Evolutionary conservation across 2,113 vertebrate genomes (phyloP), one percentile per base, ranked within the genome.

Genomic region (Cololabis saira): DNA sequence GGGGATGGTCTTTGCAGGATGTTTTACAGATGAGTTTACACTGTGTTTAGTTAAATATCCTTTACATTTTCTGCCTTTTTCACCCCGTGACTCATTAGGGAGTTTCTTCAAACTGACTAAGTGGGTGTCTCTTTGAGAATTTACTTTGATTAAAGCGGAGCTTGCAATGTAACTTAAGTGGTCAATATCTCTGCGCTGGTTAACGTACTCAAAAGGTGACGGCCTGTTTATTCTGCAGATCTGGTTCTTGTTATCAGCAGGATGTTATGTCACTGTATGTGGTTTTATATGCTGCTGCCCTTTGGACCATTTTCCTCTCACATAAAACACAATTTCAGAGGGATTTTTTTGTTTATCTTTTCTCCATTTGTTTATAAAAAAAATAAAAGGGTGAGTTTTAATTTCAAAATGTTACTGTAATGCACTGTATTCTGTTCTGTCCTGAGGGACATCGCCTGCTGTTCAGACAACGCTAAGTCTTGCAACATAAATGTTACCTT

Each of bases 401-500:
- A 67, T 42, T 53, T 37, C 30, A 19, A 17, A n/a, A 33, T 12
- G 13, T 3, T 41, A 42, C 61, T 52, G 16, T 48, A 42, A 30
- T 71, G 2, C 52, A 41, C 56, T 44, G 22, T 47, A 21, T 45
- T 61, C 6, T 24, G 18, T 44, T 54, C 27, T 76, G 41, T 69
- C 67, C 66, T 56, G 44, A 0, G 56, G 83, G 63, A 72, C 67
- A 62, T 27, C 5, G 14, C 74, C 69, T 73, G 63, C 81, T 64
- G 50, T 70, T 24, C 71, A 44, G 4, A 41, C 69, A 58, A 33
- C 33, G 43, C 52, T 19, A 19, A 63, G 60, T 42, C 73, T 83
- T 84, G 74, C 82, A 70, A 81, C 69, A 77, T 40, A 24, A 79
- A 50, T 67, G 64, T 80, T 81, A 83, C 79, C 79, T 84, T 86